phyloP scores from a whole-genome alignment of 2,113 vertebrate species.

The Semnopithecus entellus region DNA sequence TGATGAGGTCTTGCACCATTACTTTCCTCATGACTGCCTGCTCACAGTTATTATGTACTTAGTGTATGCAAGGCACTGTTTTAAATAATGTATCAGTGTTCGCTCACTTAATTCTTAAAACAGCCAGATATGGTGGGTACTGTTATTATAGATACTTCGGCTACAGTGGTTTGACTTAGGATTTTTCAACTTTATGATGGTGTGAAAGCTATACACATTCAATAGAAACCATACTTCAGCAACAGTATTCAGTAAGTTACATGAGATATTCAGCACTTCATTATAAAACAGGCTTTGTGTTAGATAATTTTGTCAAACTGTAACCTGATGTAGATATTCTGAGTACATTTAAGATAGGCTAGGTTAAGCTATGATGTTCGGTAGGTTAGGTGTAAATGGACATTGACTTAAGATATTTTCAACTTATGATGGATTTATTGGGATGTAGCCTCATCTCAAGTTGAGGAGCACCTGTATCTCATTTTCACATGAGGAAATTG shows the following conservation, averaged over 20 bases:
- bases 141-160: not conserved
- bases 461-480: not conserved
- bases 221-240: not conserved
- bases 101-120: not conserved
- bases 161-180: not conserved
- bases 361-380: not conserved
- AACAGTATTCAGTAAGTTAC: not conserved
- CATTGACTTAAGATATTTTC: not conserved
- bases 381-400: not conserved
- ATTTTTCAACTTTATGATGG: not conserved
- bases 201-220: not conserved
- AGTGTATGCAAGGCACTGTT: not conserved
- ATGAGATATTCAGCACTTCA: not conserved
- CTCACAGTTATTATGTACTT: not conserved
- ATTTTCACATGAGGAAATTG: not conserved
- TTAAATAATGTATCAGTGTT: not conserved
- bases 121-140: not conserved
- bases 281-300: not conserved
- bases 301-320: not conserved
- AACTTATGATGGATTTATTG: not conserved
- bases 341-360: not conserved
- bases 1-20: not conserved
- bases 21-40: not conserved
- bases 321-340: not conserved
- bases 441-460: not conserved